Percentiles rank a stretch among this genome's conserved stretches.
These are phyloP conservation scores for Colistium nudipinnis DNA, from an alignment of 2,113 vertebrate genomes.

Conservation along the genomic window DNA sequence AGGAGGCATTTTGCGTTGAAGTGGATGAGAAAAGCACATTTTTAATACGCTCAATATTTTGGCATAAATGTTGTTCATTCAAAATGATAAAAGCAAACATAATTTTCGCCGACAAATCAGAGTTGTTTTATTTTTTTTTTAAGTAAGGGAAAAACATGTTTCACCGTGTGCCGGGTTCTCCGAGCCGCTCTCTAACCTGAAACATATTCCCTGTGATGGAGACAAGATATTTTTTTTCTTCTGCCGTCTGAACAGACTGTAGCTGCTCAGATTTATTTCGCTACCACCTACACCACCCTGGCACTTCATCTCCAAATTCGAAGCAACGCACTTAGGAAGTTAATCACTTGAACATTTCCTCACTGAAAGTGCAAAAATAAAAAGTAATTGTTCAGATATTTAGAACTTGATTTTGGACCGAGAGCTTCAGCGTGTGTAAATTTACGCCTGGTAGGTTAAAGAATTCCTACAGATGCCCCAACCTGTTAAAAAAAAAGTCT, in stretches of 20 bases:
- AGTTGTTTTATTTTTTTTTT: neutral
- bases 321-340: too few relatives aligned
- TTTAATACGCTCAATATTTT: neutral
- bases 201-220: neutral
- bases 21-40: slow-evolving; percentile 5
- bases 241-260: neutral
- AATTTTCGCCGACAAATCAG: neutral
- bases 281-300: neutral
- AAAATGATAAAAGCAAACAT: neutral
- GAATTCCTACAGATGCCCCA: too few relatives aligned
- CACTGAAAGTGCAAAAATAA: too few relatives aligned
- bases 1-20: slow-evolving; percentile 3
- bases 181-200: neutral
- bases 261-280: neutral
- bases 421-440: too few relatives aligned
- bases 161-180: neutral
- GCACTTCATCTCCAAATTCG: too few relatives aligned
- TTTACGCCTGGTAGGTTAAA: too few relatives aligned
- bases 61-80: neutral
- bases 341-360: too few relatives aligned
- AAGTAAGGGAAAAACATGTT: neutral
- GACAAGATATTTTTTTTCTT: neutral
- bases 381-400: too few relatives aligned
- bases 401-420: too few relatives aligned
- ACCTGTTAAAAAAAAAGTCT: too few relatives aligned